These are phyloP conservation scores for Zaprionus ghesquierei DNA, from an alignment of 1,140 invertebrate species.

Conservation along the genomic window DNA sequence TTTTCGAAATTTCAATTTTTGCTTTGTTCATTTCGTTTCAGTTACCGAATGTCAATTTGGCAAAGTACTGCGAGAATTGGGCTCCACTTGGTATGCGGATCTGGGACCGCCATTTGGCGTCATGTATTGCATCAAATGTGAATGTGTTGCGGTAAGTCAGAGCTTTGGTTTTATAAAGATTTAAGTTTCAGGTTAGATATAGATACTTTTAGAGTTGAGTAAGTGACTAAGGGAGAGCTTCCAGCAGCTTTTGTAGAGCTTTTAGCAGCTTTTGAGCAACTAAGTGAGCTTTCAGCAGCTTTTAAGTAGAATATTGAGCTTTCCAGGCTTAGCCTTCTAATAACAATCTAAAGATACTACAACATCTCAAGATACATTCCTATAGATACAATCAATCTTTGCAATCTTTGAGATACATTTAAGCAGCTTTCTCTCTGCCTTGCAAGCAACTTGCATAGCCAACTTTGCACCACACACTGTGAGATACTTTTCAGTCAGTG, in stretches of 20 bases:
- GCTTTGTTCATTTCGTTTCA: constrained; percentile 41
- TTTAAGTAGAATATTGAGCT: background rate
- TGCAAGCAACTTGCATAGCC: too few relatives aligned
- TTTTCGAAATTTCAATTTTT: background rate
- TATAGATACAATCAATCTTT: background rate
- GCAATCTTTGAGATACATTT: background rate
- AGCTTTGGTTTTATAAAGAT: background rate
- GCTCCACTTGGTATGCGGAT: constrained; percentile 94
- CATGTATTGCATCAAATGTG: constrained; percentile 96
- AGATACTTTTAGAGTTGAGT: background rate
- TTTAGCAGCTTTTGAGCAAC: too few relatives aligned
- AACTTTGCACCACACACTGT: background rate
- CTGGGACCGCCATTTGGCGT: constrained; percentile 94
- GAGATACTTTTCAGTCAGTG: background rate
- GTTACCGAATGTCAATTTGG: constrained; percentile 95
- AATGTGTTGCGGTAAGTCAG: constrained; percentile 93
- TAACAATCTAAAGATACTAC: too few relatives aligned
- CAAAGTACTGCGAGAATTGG: constrained; percentile 91
- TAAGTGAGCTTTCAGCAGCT: background rate
- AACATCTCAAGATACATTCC: background rate
- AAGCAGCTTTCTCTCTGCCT: too few relatives aligned
- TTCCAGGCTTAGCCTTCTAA: too few relatives aligned
- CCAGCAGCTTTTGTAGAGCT: too few relatives aligned
- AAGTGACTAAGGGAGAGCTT: too few relatives aligned
- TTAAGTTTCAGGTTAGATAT: background rate